These are phyloP conservation scores for Diplazon laetatorius DNA, from an alignment of 2,888 invertebrate species.

Conservation along the genomic window DNA sequence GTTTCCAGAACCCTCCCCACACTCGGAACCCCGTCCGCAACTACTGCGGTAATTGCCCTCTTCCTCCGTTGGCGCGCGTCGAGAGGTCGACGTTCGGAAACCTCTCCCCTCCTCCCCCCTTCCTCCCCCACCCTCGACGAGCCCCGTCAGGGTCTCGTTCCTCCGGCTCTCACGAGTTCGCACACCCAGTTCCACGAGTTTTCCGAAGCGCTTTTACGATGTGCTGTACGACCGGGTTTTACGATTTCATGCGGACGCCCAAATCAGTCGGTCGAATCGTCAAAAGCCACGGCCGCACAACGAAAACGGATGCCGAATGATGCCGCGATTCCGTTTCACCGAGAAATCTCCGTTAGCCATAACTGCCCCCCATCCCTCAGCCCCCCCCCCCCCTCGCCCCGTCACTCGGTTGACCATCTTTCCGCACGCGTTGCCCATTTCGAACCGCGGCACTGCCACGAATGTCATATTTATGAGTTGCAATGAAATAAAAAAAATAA, in stretches of 20 bases:
- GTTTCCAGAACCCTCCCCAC: conserved; percentile 34
- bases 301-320: conserved; percentile 50
- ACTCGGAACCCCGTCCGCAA: conserved; percentile 55
- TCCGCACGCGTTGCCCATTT: conserved; percentile 43
- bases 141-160: conserved; percentile 38
- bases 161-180: conserved; percentile 37
- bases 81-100: conserved; percentile 63
- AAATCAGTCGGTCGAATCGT: conserved; percentile 71
- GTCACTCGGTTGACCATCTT: conserved; percentile 37
- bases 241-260: conserved; percentile 66
- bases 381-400: too few relatives aligned
- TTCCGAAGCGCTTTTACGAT: conserved; percentile 69
- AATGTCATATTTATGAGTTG: conserved; percentile 3
- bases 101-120: too few relatives aligned
- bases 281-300: conserved; percentile 66
- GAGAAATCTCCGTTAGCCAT: conserved; percentile 34
- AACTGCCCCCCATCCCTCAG: too few relatives aligned
- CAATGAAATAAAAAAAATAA: too few relatives aligned
- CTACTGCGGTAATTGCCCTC: conserved; percentile 69
- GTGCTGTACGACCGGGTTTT: conserved; percentile 71
- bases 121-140: too few relatives aligned
- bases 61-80: conserved; percentile 61
- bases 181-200: conserved; percentile 13
- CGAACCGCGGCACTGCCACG: neutral
- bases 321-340: conserved; percentile 42